Evolutionary conservation across 2,797 vertebrate genomes (phyloP).

Genomic region (Micropoecilia bifurca): DNA sequence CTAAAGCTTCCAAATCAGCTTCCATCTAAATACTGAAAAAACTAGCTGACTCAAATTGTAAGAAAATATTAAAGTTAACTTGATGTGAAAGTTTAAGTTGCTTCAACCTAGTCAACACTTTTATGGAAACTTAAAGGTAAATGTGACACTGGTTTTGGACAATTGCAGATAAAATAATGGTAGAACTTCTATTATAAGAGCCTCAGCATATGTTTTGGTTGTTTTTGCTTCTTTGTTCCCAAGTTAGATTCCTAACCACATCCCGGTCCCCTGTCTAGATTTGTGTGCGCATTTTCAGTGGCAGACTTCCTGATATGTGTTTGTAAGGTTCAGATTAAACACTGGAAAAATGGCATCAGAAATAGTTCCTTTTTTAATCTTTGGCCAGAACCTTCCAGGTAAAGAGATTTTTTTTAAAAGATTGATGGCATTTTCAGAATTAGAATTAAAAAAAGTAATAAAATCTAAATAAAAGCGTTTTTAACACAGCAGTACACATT

Average conservation of each 20-base stretch:
- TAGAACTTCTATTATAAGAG: background rate
- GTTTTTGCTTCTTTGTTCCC: background rate
- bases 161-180: background rate
- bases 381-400: too few relatives aligned
- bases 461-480: background rate
- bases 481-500: background rate
- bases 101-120: background rate
- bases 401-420: too few relatives aligned
- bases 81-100: background rate
- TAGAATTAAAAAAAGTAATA: background rate
- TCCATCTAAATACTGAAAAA: background rate
- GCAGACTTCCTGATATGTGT: background rate
- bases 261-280: background rate
- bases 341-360: background rate
- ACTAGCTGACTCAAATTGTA: background rate
- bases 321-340: background rate
- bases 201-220: background rate
- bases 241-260: background rate
- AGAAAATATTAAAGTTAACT: background rate
- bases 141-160: background rate
- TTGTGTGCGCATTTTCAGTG: background rate
- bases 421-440: background rate
- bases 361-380: background rate
- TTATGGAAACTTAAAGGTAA: background rate
- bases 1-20: background rate